phyloP scores from a whole-genome alignment of 1,140 invertebrate species.

The Sitophilus oryzae region DNA sequence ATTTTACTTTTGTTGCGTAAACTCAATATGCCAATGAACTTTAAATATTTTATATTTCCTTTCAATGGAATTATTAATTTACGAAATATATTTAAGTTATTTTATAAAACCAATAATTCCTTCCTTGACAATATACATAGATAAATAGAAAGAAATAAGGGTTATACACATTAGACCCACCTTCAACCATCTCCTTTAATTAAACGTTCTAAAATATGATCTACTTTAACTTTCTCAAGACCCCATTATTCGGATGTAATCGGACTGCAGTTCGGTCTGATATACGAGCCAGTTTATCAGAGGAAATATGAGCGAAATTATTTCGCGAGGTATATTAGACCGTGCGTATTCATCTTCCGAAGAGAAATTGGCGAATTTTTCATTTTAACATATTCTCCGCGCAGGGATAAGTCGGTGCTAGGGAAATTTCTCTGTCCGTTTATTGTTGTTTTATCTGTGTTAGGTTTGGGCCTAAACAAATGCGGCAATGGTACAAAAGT shows the following conservation, averaged over 20 bases:
- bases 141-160: too few relatives aligned
- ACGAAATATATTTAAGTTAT: too few relatives aligned
- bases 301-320: background rate
- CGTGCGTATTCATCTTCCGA: background rate
- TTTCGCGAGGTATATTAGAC: background rate
- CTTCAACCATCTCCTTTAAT: too few relatives aligned
- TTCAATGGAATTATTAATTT: too few relatives aligned
- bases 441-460: background rate
- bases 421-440: background rate
- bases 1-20: too few relatives aligned
- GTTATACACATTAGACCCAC: too few relatives aligned
- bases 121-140: too few relatives aligned
- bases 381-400: background rate
- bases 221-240: background rate
- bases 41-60: too few relatives aligned
- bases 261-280: background rate
- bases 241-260: background rate
- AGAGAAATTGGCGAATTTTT: background rate
- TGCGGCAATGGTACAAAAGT: too few relatives aligned
- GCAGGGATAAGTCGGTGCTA: background rate
- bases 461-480: background rate
- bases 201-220: background rate
- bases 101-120: too few relatives aligned
- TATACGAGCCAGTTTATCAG: background rate
- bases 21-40: too few relatives aligned